Evolutionary conservation across 1,140 invertebrate species (phyloP).

Genomic region (Drosophila auraria): DNA sequence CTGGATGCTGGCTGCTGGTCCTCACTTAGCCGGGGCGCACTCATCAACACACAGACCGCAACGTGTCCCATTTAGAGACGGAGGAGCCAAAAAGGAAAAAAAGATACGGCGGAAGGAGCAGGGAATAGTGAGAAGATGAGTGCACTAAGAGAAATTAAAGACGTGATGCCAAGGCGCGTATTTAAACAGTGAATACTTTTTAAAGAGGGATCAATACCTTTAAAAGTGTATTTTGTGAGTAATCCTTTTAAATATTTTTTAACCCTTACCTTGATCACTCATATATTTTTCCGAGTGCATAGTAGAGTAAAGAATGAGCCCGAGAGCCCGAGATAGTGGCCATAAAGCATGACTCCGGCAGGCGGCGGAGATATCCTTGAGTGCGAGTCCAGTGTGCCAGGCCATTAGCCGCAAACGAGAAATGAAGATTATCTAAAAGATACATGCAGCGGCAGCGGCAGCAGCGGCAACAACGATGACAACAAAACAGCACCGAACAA

Average conservation of each 20-base stretch:
- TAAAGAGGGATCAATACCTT: too few relatives aligned
- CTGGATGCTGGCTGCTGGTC: conserved; percentile 34
- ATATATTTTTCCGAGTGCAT: conserved; percentile 9
- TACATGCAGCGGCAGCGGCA: conserved; percentile 66
- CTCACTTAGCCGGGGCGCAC: conserved; percentile 77
- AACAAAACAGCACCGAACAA: conserved; percentile 54
- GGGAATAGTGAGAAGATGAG: conserved; percentile 34
- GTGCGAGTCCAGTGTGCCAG: conserved; percentile 75
- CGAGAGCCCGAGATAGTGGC: conserved; percentile 34
- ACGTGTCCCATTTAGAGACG: conserved; percentile 79
- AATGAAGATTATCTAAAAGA: conserved; percentile 84
- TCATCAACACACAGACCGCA: conserved; percentile 77
- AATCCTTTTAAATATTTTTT: too few relatives aligned
- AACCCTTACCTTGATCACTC: too few relatives aligned
- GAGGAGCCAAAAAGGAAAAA: conserved; percentile 32
- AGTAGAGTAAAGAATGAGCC: conserved; percentile 34
- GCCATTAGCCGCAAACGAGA: conserved; percentile 83
- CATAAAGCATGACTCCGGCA: conserved; percentile 65
- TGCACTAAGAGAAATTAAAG: conserved; percentile 6
- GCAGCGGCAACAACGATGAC: conserved; percentile 31
- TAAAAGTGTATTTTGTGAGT: too few relatives aligned
- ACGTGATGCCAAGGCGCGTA: too few relatives aligned
- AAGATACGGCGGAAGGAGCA: conserved; percentile 54
- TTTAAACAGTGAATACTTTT: too few relatives aligned
- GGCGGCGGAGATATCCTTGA: conserved; percentile 77